Conservation (phyloP, 2,113 vertebrate genomes). For the Glareola pratincola region DNA sequence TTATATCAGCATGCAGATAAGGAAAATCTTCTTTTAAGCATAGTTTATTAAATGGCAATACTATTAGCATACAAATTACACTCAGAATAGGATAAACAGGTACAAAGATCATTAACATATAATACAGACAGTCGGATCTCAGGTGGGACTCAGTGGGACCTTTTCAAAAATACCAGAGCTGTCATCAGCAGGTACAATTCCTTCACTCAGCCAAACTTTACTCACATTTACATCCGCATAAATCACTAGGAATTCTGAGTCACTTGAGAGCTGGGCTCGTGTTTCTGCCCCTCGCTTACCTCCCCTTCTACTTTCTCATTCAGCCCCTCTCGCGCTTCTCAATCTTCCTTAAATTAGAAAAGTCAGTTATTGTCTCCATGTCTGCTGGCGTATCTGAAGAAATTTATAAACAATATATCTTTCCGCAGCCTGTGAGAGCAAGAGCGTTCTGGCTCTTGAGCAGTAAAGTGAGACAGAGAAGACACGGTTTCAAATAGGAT, state of each 20-base stretch:
- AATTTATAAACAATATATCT: conserved; percentile 62
- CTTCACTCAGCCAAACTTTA: conserved; percentile 42
- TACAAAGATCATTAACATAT: conserved; percentile 63
- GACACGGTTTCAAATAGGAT: conserved; percentile 11
- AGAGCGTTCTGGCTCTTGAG: neutral
- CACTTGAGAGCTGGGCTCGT: neutral
- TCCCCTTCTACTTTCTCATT: conserved; percentile 31
- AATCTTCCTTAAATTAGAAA: conserved; percentile 51
- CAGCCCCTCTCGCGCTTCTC: conserved; percentile 46
- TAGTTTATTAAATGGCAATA: conserved; percentile 54
- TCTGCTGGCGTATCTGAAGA: conserved; percentile 40
- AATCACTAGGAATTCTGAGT: neutral
- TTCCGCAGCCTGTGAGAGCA: conserved; percentile 13
- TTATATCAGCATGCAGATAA: conserved; percentile 26
- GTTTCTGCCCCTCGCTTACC: neutral
- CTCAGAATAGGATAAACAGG: conserved; percentile 37
- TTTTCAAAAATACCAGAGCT: conserved; percentile 63
- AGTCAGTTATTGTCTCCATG: conserved; percentile 62
- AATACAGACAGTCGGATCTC: conserved; percentile 60
- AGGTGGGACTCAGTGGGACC: conserved; percentile 50
- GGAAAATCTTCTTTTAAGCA: conserved; percentile 14
- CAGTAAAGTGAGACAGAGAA: neutral
- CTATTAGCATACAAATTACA: conserved; percentile 38
- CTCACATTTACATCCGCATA: conserved; percentile 19
- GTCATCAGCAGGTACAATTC: conserved; percentile 53